Conservation (phyloP, 2,113 vertebrate genomes). For the Meleagris gallopavo region DNA sequence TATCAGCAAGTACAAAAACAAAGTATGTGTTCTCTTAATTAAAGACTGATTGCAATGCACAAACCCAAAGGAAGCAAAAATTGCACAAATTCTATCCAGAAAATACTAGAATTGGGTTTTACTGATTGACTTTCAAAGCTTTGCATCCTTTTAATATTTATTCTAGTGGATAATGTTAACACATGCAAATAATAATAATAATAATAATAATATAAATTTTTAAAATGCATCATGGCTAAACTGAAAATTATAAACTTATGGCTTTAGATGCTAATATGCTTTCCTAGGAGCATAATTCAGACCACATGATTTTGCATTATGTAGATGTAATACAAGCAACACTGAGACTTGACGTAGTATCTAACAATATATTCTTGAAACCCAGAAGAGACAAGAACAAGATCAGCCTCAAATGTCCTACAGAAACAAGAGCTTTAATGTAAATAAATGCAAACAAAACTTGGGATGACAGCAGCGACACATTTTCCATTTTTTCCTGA, state of each 20-base stretch:
- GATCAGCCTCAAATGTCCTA: background rate
- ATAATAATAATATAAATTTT: background rate
- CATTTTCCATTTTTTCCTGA: background rate
- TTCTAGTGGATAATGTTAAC: background rate
- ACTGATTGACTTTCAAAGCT: background rate
- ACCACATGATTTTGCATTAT: background rate
- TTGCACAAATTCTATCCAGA: background rate
- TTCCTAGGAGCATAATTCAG: background rate
- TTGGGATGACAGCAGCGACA: background rate
- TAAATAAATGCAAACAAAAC: constrained; percentile 34
- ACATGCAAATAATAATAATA: background rate
- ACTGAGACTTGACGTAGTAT: background rate
- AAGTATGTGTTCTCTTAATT: background rate
- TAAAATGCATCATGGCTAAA: background rate
- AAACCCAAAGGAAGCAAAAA: background rate
- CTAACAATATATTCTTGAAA: background rate
- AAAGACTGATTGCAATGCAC: background rate
- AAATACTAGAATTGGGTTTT: background rate
- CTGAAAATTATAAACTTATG: background rate
- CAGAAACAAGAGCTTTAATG: constrained; percentile 7
- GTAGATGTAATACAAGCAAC: background rate
- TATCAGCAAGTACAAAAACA: background rate
- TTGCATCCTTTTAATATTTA: background rate
- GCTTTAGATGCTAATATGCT: background rate
- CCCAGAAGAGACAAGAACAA: background rate